Evolutionary conservation across 2,888 invertebrate genomes (phyloP).

Genomic region (Ophion ventricosus): DNA sequence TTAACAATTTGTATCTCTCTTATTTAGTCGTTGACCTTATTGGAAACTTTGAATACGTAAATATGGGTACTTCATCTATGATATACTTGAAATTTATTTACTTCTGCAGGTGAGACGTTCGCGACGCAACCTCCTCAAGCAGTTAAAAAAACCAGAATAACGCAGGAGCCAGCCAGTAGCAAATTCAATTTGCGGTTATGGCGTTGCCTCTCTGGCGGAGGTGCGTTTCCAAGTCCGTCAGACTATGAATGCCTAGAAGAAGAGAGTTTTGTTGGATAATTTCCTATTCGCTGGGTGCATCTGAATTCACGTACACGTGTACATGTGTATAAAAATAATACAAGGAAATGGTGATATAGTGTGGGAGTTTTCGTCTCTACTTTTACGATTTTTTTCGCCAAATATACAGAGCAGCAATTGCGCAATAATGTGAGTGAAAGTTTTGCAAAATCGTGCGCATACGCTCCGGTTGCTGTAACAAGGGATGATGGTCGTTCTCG

Average conservation of each 20-base stretch:
- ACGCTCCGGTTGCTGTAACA: slow-evolving; percentile 26
- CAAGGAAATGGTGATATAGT: not conserved
- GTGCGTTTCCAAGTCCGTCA: slow-evolving; percentile 22
- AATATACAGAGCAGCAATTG: not conserved
- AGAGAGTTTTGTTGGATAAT: slow-evolving; percentile 42
- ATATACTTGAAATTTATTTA: too few species aligned
- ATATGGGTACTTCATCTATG: too few species aligned
- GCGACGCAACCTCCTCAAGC: too few species aligned
- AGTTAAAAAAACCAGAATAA: not conserved
- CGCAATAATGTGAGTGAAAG: slow-evolving; percentile 38
- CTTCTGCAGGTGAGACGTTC: too few species aligned
- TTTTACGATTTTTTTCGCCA: not conserved
- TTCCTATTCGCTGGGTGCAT: slow-evolving; percentile 4
- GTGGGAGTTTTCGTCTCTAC: not conserved
- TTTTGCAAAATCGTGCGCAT: slow-evolving; percentile 48
- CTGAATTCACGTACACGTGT: not conserved
- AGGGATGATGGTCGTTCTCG: slow-evolving; percentile 1
- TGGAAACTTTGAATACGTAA: too few species aligned
- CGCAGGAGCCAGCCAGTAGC: not conserved
- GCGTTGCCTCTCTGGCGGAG: not conserved
- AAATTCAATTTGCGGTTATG: not conserved
- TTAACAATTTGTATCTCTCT: too few species aligned
- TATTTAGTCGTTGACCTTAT: too few species aligned
- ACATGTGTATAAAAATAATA: not conserved
- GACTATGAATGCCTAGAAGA: slow-evolving; percentile 18